Evolutionary conservation across 2,888 invertebrate genomes (phyloP).

Genomic region (Drosophila siamana): DNA sequence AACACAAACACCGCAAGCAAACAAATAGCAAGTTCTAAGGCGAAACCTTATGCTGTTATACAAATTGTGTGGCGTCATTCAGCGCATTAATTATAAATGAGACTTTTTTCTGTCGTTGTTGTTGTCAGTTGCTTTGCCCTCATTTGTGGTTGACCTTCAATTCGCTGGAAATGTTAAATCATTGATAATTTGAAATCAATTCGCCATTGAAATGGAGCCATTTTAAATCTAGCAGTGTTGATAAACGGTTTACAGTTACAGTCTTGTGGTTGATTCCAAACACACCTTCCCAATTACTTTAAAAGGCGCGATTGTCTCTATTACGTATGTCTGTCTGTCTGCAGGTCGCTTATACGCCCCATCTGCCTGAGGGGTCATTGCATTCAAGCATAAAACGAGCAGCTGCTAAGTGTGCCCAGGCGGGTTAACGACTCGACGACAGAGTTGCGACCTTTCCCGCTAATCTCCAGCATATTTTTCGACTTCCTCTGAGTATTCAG

Average conservation of each 20-base stretch:
- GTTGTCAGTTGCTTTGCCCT: constrained; percentile 25
- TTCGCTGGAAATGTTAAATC: constrained; percentile 51
- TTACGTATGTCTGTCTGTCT: constrained; percentile 13
- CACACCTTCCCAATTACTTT: constrained; percentile 40
- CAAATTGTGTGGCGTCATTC: constrained; percentile 58
- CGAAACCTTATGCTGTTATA: constrained; percentile 11
- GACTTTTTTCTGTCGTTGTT: constrained; percentile 7
- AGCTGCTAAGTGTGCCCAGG: background rate
- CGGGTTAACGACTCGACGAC: background rate
- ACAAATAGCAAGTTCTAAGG: constrained; percentile 5
- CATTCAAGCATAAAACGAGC: constrained; percentile 16
- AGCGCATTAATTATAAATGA: constrained; percentile 54
- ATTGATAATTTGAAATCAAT: constrained; percentile 33
- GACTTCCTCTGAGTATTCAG: constrained; percentile 42
- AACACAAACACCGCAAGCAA: too few species aligned
- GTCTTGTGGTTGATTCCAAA: constrained; percentile 18
- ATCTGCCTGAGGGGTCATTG: constrained; percentile 10
- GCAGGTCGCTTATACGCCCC: constrained; percentile 30
- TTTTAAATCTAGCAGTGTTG: background rate
- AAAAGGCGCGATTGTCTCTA: constrained; percentile 39
- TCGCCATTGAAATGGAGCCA: constrained; percentile 5
- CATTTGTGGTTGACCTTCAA: constrained; percentile 67
- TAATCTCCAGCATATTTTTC: constrained; percentile 5
- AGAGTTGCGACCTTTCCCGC: constrained; percentile 1
- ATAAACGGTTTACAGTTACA: constrained; percentile 48